Conservation (phyloP, 2,113 vertebrate genomes). For the Anhinga rufa region DNA sequence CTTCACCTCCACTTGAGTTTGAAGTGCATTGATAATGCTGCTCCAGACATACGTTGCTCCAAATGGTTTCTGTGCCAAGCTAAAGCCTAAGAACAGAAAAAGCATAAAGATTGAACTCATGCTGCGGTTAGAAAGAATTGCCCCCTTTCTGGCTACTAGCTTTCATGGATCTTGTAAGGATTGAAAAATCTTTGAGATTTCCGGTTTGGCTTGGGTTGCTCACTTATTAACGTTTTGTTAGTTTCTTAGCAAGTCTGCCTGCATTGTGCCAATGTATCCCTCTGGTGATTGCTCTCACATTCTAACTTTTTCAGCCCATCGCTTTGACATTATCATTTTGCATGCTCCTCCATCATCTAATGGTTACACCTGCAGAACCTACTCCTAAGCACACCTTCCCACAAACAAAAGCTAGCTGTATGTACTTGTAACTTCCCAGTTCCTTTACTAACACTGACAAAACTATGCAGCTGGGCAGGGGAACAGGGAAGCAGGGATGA, state of each 20-base stretch:
- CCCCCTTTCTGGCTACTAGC: not conserved
- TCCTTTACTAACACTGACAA: not conserved
- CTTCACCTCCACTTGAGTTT: slow-evolving; percentile 89
- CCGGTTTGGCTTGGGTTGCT: not conserved
- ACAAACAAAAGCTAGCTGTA: not conserved
- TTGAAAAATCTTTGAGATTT: not conserved
- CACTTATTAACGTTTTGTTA: not conserved
- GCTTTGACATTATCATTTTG: not conserved
- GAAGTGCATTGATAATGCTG: slow-evolving; percentile 90
- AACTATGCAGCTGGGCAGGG: not conserved
- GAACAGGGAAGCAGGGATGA: not conserved
- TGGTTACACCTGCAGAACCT: not conserved
- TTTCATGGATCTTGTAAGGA: not conserved
- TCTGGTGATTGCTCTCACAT: not conserved
- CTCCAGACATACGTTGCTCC: slow-evolving; percentile 93
- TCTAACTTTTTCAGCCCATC: not conserved
- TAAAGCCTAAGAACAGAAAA: slow-evolving; percentile 67
- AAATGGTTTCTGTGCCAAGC: slow-evolving; percentile 90
- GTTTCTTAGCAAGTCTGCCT: not conserved
- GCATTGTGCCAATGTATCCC: rapidly evolving
- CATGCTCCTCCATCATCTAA: not conserved
- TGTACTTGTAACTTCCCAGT: rapidly evolving
- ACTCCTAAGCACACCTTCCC: not conserved
- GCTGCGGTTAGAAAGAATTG: not conserved
- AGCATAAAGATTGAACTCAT: not conserved